Conservation (phyloP, 2,113 vertebrate genomes). For the Crotalus helleri region DNA sequence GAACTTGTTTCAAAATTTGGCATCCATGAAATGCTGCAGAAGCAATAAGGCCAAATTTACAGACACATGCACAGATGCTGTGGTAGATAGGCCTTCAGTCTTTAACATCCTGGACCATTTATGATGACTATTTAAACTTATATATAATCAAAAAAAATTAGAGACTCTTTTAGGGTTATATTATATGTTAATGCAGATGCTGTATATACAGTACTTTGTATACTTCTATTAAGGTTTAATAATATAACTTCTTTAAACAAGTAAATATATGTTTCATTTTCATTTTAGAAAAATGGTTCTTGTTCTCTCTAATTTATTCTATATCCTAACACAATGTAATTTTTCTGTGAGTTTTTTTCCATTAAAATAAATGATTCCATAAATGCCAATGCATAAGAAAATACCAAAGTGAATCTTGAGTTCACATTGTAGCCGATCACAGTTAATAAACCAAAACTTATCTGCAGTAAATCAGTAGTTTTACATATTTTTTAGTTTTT, state of each 20-base stretch:
- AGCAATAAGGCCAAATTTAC: constrained; percentile 1
- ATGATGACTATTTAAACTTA: neutral
- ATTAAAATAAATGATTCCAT: neutral
- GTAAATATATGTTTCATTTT: neutral
- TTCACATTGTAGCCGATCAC: neutral
- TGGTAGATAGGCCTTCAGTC: neutral
- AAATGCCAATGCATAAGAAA: neutral
- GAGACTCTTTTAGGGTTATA: neutral
- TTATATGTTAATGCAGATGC: neutral
- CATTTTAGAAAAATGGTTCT: neutral
- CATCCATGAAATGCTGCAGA: constrained; percentile 36
- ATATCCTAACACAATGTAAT: neutral
- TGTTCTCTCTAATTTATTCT: neutral
- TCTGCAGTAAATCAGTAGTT: neutral
- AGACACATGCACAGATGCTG: constrained; percentile 12
- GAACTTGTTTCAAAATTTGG: constrained; percentile 16
- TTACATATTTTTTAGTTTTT: neutral
- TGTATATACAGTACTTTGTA: neutral
- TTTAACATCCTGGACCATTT: neutral
- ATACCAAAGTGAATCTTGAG: neutral
- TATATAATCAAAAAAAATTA: neutral
- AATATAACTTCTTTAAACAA: neutral
- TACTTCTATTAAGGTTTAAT: neutral
- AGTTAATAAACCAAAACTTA: neutral
- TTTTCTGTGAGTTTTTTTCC: neutral